A percentile compares a stretch with the other conserved stretches of the same genome.
Evolutionary conservation across 2,797 vertebrate species (phyloP).

Genomic region (Poecilia gillii): DNA sequence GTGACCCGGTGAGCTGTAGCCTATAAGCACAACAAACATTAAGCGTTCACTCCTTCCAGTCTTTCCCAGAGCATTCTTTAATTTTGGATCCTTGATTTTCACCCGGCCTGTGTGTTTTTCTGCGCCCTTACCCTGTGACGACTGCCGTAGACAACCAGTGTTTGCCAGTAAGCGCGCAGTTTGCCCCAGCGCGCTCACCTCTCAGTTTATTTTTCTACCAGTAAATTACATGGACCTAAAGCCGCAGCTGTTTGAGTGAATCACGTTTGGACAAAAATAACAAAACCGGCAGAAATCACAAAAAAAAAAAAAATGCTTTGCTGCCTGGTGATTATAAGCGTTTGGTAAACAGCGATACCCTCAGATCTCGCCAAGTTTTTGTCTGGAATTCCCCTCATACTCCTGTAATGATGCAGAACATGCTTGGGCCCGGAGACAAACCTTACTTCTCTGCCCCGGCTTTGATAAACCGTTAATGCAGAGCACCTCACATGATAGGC

Average conservation of each 20-base stretch:
- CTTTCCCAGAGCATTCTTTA: slow-evolving; percentile 18
- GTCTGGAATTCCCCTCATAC: slow-evolving; percentile 55
- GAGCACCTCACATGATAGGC: not conserved
- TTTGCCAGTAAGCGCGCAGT: slow-evolving; percentile 72
- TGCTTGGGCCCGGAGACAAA: slow-evolving; percentile 34
- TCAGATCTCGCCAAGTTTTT: slow-evolving; percentile 36
- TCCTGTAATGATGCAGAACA: slow-evolving; percentile 50
- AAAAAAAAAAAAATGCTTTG: slow-evolving; percentile 33
- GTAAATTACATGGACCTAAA: slow-evolving; percentile 64
- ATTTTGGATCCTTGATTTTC: slow-evolving; percentile 39
- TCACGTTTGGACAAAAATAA: slow-evolving; percentile 68
- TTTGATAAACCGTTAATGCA: slow-evolving; percentile 47
- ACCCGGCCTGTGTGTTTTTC: slow-evolving; percentile 31
- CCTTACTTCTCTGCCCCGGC: slow-evolving; percentile 57
- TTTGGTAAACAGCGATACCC: slow-evolving; percentile 52
- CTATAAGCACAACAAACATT: slow-evolving; percentile 10
- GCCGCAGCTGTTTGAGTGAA: slow-evolving; percentile 64
- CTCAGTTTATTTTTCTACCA: slow-evolving; percentile 58
- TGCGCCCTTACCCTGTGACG: slow-evolving; percentile 56
- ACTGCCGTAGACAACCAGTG: slow-evolving; percentile 49
- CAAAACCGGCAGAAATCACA: slow-evolving; percentile 55
- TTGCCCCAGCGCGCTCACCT: slow-evolving; percentile 44
- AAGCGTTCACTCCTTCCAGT: not conserved
- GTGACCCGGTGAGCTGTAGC: not conserved
- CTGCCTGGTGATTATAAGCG: slow-evolving; percentile 54